phyloP scores from a whole-genome alignment of 2,888 invertebrate species.

The Drosophila diplacantha region DNA sequence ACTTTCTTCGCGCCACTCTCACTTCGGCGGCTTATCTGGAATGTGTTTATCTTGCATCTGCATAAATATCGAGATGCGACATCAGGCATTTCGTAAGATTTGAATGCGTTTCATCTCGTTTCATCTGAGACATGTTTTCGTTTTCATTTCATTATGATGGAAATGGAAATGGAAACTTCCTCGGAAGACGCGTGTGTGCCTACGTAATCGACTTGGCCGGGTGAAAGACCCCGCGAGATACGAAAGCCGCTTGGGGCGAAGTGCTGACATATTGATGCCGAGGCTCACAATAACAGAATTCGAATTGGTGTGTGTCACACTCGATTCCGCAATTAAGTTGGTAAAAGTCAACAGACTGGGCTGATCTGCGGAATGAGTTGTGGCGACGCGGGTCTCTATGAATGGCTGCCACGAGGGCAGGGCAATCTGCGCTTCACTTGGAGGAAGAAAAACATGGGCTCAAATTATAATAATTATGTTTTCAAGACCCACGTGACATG shows the following conservation, averaged over 20 bases:
- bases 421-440: background rate
- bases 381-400: background rate
- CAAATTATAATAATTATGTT: constrained; percentile 11
- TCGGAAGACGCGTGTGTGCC: constrained; percentile 39
- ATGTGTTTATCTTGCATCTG: constrained; percentile 63
- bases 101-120: constrained; percentile 42
- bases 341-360: constrained; percentile 31
- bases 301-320: constrained; percentile 25
- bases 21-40: constrained; percentile 45
- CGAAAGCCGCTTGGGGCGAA: constrained; percentile 26
- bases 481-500: background rate
- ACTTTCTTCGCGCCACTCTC: constrained; percentile 64
- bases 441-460: background rate
- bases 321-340: constrained; percentile 33
- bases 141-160: constrained; percentile 26
- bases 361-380: constrained; percentile 7
- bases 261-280: constrained; percentile 38
- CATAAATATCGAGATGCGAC: constrained; percentile 47
- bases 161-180: constrained; percentile 16
- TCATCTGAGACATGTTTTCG: constrained; percentile 30
- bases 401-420: background rate
- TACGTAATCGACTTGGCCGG: constrained; percentile 49
- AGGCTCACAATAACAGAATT: constrained; percentile 30
- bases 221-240: constrained; percentile 34
- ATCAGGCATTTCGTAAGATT: constrained; percentile 49